Evolutionary conservation across 2,888 invertebrate genomes (phyloP).

Genomic region (Troides aeacus): DNA sequence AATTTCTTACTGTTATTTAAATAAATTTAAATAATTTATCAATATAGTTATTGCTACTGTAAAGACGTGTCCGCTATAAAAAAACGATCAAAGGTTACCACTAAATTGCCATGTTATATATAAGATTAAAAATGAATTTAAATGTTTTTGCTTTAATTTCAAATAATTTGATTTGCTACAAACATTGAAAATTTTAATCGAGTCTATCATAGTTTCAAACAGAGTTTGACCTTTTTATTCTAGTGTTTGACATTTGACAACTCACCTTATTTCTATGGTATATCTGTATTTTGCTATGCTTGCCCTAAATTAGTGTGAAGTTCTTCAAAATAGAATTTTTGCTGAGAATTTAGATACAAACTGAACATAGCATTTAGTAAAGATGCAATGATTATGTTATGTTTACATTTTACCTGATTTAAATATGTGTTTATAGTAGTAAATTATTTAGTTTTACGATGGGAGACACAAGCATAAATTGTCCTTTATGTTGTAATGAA

Average conservation of each 20-base stretch:
- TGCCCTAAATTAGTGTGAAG: constrained; percentile 67
- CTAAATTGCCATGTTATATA: too few species aligned
- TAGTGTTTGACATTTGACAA: constrained; percentile 5
- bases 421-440: constrained; percentile 10
- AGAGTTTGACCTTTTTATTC: not conserved
- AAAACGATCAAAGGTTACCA: too few species aligned
- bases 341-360: constrained; percentile 65
- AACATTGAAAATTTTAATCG: not conserved
- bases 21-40: too few species aligned
- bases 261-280: constrained; percentile 1
- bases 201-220: not conserved
- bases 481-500: constrained; percentile 84
- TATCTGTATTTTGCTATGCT: constrained; percentile 47
- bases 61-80: too few species aligned
- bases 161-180: not conserved
- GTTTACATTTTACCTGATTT: constrained; percentile 40
- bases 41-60: too few species aligned
- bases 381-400: constrained; percentile 43
- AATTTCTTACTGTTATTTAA: too few species aligned
- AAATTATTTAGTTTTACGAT: constrained; percentile 52
- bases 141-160: too few species aligned
- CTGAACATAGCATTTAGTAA: constrained; percentile 54
- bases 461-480: constrained; percentile 74
- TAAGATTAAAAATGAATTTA: too few species aligned
- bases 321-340: constrained; percentile 66